phyloP scores from a whole-genome alignment of 2,888 invertebrate species.

The Clitarchus hookeri region DNA sequence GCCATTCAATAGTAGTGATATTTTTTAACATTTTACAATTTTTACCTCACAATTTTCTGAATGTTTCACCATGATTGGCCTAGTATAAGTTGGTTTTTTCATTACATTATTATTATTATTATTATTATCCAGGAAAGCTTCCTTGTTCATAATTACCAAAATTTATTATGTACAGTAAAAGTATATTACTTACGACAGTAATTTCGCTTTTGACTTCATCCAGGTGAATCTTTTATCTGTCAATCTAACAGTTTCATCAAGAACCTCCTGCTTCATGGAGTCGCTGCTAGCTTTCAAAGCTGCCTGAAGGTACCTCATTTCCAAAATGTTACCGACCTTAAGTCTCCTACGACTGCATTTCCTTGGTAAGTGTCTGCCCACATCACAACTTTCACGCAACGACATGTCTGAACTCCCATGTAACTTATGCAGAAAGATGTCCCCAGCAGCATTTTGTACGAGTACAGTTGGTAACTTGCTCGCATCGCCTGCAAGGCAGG shows the following conservation, averaged over 20 bases:
- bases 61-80: too few species aligned
- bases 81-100: too few species aligned
- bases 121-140: too few species aligned
- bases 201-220: not conserved
- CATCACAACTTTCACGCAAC: not conserved
- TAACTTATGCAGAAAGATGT: not conserved
- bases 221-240: not conserved
- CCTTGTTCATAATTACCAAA: too few species aligned
- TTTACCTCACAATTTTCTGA: too few species aligned
- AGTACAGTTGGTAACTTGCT: not conserved
- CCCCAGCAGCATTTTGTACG: not conserved
- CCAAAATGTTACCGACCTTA: not conserved
- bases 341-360: not conserved
- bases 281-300: not conserved
- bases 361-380: not conserved
- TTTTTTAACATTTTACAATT: too few species aligned
- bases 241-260: not conserved
- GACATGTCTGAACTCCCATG: not conserved
- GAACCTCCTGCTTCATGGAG: not conserved
- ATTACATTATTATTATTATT: too few species aligned
- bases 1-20: too few species aligned
- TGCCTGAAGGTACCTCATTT: not conserved
- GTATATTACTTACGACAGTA: not conserved
- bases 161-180: too few species aligned
- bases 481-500: not conserved